Conservation (phyloP, 2,888 invertebrate species). For the Polymixis flavicincta region DNA sequence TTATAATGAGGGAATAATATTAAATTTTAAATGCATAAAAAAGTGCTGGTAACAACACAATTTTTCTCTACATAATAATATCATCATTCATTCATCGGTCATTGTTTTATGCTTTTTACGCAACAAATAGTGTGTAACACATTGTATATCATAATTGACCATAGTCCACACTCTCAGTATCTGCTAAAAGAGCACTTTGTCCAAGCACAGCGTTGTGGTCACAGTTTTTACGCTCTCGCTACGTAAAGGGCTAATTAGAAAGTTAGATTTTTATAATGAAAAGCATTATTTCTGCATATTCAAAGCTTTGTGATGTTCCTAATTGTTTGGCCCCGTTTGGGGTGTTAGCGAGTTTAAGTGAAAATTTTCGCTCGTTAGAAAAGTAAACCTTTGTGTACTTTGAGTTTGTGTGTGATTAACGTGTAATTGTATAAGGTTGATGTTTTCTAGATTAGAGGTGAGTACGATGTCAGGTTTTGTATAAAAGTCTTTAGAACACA, state of each 20-base stretch:
- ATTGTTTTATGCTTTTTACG: no score
- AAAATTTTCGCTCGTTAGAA: conserved; percentile 32
- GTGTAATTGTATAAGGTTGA: conserved; percentile 23
- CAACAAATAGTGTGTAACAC: no score
- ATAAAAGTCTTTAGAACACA: neutral
- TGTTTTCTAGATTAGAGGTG: conserved; percentile 2
- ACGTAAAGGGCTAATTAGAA: conserved; percentile 82
- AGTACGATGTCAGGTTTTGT: neutral
- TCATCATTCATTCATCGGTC: no score
- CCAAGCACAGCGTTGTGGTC: conserved; percentile 71
- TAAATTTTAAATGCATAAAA: no score
- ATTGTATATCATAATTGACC: neutral
- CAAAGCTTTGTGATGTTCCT: conserved; percentile 64
- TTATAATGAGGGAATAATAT: no score
- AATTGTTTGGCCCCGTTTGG: conserved; percentile 64
- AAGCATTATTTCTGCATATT: conserved; percentile 69
- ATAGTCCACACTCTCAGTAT: conserved; percentile 62
- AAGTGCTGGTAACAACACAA: no score
- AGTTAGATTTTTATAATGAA: conserved; percentile 78
- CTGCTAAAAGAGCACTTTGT: conserved; percentile 70
- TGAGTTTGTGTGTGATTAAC: conserved; percentile 48
- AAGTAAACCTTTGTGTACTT: conserved; percentile 37
- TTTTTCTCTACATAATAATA: no score
- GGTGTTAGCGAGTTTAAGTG: conserved; percentile 61
- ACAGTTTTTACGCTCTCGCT: conserved; percentile 72